phyloP scores from a whole-genome alignment of 2,888 invertebrate species.

The Branchellion lobata region DNA sequence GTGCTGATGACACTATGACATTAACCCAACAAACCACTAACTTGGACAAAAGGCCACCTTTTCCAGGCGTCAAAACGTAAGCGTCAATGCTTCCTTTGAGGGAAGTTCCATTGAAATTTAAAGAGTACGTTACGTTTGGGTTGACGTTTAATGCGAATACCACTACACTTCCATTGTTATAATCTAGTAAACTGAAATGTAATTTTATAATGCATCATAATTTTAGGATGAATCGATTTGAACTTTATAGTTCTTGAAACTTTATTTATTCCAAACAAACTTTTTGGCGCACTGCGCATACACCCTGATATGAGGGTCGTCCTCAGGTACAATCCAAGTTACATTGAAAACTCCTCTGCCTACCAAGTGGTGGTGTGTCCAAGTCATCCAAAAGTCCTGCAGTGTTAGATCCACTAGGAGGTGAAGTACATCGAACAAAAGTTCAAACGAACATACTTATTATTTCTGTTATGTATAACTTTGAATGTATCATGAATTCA shows the following conservation, averaged over 20 bases:
- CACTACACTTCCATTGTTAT: neutral
- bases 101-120: neutral
- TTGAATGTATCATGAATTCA: neutral
- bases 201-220: too few relatives aligned
- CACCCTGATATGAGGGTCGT: constrained; percentile 63
- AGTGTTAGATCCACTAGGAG: too few relatives aligned
- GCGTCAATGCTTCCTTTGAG: constrained; percentile 17
- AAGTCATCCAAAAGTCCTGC: constrained; percentile 78
- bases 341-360: constrained; percentile 69
- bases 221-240: too few relatives aligned
- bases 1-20: too few relatives aligned
- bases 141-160: constrained; percentile 32
- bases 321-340: constrained; percentile 50
- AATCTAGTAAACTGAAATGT: too few relatives aligned
- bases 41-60: neutral
- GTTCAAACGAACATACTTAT: too few relatives aligned
- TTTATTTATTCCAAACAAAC: too few relatives aligned
- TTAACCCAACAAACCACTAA: too few relatives aligned
- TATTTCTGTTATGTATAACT: neutral
- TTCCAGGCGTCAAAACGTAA: constrained; percentile 8
- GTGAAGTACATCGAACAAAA: too few relatives aligned
- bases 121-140: neutral
- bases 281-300: constrained; percentile 73
- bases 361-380: constrained; percentile 76
- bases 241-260: too few relatives aligned